Evolutionary conservation across 2,797 vertebrate species (phyloP).

Genomic region (Acropternis orthonyx): DNA sequence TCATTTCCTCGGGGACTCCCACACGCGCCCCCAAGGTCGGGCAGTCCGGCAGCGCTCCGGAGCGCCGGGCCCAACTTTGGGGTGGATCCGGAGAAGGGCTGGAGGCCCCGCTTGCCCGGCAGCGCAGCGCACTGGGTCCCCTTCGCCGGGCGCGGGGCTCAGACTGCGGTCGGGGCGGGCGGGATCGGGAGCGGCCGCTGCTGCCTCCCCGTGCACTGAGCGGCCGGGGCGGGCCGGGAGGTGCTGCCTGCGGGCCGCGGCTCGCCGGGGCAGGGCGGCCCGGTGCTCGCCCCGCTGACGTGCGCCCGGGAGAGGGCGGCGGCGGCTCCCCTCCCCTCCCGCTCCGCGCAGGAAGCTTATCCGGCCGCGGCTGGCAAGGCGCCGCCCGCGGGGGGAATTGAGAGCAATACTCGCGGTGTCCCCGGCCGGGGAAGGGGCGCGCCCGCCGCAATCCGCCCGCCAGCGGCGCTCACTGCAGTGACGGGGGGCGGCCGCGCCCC

Average conservation of each 20-base stretch:
- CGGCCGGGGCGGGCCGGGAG: neutral
- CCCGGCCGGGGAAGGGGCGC: neutral
- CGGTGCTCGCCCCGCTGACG: neutral
- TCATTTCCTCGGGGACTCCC: neutral
- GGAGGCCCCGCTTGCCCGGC: neutral
- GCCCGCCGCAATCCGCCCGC: neutral
- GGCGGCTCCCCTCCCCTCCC: neutral
- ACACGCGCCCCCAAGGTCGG: neutral
- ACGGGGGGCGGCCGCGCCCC: neutral
- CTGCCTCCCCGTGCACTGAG: neutral
- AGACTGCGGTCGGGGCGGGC: neutral
- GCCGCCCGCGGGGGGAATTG: neutral
- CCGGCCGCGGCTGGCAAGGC: neutral
- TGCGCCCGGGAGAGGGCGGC: neutral
- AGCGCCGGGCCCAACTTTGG: neutral
- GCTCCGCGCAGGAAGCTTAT: conserved; percentile 22
- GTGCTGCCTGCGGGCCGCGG: neutral
- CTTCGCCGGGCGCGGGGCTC: neutral
- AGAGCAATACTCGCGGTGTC: neutral
- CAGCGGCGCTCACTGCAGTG: neutral
- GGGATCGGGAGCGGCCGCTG: neutral
- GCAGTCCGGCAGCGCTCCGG: neutral
- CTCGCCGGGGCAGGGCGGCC: neutral
- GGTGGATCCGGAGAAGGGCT: neutral
- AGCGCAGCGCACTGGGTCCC: neutral